phyloP scores from a whole-genome alignment of 2,113 vertebrate species.

The Amphiprion ocellaris region DNA sequence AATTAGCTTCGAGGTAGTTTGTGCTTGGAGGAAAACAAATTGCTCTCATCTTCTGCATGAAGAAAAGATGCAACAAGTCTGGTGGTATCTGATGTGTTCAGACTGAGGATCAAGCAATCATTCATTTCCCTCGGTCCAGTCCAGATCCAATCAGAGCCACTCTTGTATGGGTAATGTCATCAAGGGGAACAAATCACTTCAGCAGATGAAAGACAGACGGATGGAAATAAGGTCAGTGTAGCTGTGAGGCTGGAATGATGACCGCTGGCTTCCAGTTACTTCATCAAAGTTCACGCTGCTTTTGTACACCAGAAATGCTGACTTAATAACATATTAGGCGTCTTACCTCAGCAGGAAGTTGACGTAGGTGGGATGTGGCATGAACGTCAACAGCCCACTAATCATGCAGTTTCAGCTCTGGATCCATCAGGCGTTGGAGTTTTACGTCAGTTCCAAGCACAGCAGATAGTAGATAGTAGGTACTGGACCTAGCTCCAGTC shows the following conservation, averaged over 20 bases:
- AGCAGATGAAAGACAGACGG: constrained; percentile 8
- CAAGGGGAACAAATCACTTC: constrained; percentile 6
- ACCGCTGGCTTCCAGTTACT: constrained; percentile 15
- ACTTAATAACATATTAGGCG: too few relatives aligned
- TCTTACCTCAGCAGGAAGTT: too few relatives aligned
- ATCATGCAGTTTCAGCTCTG: too few relatives aligned
- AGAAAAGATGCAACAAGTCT: not conserved
- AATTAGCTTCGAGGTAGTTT: not conserved
- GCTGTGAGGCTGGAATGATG: constrained; percentile 33
- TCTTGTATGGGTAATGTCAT: constrained; percentile 10
- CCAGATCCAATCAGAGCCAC: not conserved
- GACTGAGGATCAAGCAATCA: not conserved
- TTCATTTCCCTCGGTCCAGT: not conserved
- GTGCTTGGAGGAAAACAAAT: not conserved
- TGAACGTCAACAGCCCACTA: too few relatives aligned
- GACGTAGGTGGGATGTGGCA: too few relatives aligned
- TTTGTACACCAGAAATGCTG: not conserved
- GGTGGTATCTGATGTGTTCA: too few relatives aligned
- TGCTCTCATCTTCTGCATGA: not conserved
- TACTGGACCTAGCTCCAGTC: too few relatives aligned
- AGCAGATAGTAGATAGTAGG: too few relatives aligned
- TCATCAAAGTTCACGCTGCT: constrained; percentile 14
- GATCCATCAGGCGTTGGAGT: too few relatives aligned
- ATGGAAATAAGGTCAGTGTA: constrained; percentile 2
- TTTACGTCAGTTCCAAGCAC: too few relatives aligned